These are phyloP conservation scores for Catocala fraxini DNA, from an alignment of 2,888 invertebrate species.

Conservation along the genomic window DNA sequence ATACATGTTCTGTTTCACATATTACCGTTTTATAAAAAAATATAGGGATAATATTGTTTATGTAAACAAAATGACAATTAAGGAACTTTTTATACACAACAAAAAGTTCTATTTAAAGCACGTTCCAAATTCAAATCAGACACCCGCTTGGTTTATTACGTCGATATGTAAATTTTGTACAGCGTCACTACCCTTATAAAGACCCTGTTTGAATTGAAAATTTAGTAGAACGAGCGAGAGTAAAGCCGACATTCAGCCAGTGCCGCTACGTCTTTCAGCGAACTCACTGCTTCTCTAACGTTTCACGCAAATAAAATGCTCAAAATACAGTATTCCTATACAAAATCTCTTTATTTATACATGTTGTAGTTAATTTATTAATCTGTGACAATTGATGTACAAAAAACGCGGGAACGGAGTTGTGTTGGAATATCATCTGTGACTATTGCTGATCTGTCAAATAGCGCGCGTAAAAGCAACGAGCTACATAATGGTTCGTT, in stretches of 20 bases:
- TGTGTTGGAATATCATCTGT: slow-evolving; percentile 30
- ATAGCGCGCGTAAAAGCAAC: slow-evolving; percentile 39
- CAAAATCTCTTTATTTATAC: slow-evolving; percentile 22
- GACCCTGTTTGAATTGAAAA: slow-evolving; percentile 87
- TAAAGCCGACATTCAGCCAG: slow-evolving; percentile 78
- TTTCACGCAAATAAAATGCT: slow-evolving; percentile 53
- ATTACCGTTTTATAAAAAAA: background rate
- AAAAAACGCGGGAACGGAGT: slow-evolving; percentile 29
- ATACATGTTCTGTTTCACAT: background rate
- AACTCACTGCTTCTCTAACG: slow-evolving; percentile 76
- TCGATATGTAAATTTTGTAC: slow-evolving; percentile 87
- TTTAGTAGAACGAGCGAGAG: slow-evolving; percentile 84
- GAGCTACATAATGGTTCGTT: slow-evolving; percentile 36
- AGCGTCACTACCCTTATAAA: slow-evolving; percentile 88
- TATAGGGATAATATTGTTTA: slow-evolving; percentile 16
- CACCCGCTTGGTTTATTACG: slow-evolving; percentile 84
- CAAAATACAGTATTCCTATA: slow-evolving; percentile 28
- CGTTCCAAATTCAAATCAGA: slow-evolving; percentile 81
- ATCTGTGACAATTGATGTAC: slow-evolving; percentile 23
- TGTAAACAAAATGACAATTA: slow-evolving; percentile 36
- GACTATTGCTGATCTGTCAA: slow-evolving; percentile 43
- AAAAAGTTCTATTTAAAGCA: slow-evolving; percentile 67
- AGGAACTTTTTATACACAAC: slow-evolving; percentile 45
- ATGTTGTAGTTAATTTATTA: slow-evolving; percentile 24
- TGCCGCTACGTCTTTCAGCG: slow-evolving; percentile 85